Evolutionary conservation across 2,797 vertebrate species (phyloP), one percentile per base, ranked within the genome.

Genomic region (Pangasius djambal): DNA sequence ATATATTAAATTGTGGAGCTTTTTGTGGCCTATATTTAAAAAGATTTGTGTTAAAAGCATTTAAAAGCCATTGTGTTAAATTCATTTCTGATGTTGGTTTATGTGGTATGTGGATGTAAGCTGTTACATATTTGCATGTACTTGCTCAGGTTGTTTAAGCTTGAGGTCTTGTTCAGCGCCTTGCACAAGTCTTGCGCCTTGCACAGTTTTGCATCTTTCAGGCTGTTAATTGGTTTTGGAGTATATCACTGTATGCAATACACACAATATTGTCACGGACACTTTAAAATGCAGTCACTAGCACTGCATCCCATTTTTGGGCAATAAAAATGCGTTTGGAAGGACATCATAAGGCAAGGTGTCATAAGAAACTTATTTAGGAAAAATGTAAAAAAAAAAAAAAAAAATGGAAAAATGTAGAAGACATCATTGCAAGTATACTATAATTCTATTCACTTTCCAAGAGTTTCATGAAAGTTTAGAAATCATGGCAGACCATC

Each of bases 51-150:
- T 69, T 70, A 48, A 75, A 75, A 4, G 40, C 22, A 7, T n/a
- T 40, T 28, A 20, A 20, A 22, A 59, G 28, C 69, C 18, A 20
- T 20, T 57, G 8, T 59, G 52, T 81, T 57, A 57, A 57, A 57
- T 10, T 3, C 52, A 81, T 81, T 83, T 61, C 61, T 50, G 61
- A 48, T 65, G 59, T 9, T 48, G 63, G 44, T 34, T 48, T 31
- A 10, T 34, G 25, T 63, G 59, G 18, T 59, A 31, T 78, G 48
- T 57, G 78, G 18, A 81, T 81, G 31, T 16, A 44, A 44, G 37
- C 57, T 83, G 81, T 83, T 82, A 61, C 40, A 84, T 67, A 48
- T 84, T 84, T 67, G 28, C 28, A 50, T n/a, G 40, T 18, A 48
- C 28, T 65, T 67, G 25, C 59, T 65, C 40, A 18, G 82, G 28